These are phyloP conservation scores for Pyrrhia umbra DNA, from an alignment of 2,888 invertebrate species.

Conservation along the genomic window DNA sequence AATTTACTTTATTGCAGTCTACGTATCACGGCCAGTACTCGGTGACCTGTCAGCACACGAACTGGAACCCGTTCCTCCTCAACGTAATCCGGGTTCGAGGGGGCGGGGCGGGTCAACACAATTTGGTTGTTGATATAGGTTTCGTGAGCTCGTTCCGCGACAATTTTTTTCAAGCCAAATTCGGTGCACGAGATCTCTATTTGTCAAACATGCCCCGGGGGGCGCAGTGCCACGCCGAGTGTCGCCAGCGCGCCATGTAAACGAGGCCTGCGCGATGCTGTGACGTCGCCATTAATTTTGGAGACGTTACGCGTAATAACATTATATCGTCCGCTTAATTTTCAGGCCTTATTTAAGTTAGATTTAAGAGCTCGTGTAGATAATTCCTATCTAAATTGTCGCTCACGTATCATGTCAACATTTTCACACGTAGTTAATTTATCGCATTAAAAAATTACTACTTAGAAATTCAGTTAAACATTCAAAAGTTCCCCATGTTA, in stretches of 20 bases:
- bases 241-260: slow-evolving; percentile 61
- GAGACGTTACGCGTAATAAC: slow-evolving; percentile 40
- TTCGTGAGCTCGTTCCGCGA: slow-evolving; percentile 79
- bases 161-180: slow-evolving; percentile 84
- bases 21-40: slow-evolving; percentile 73
- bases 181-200: slow-evolving; percentile 85
- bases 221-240: slow-evolving; percentile 64
- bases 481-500: not conserved
- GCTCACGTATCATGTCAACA: not conserved
- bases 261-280: slow-evolving; percentile 49
- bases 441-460: not conserved
- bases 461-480: not conserved
- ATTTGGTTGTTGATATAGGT: slow-evolving; percentile 74
- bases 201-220: slow-evolving; percentile 82
- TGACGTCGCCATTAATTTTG: slow-evolving; percentile 44
- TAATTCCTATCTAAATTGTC: not conserved
- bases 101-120: slow-evolving; percentile 64
- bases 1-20: slow-evolving; percentile 88
- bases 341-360: slow-evolving; percentile 18
- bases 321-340: slow-evolving; percentile 41
- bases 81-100: slow-evolving; percentile 35
- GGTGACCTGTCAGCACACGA: slow-evolving; percentile 68
- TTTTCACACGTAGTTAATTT: not conserved
- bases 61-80: slow-evolving; percentile 44
- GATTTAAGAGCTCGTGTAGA: slow-evolving; percentile 17